Percentiles rank a stretch among this genome's conserved stretches.
Conservation (phyloP, 37 sponge, comb jelly and placozoan genomes). For the Lycopodina hypogea region DNA sequence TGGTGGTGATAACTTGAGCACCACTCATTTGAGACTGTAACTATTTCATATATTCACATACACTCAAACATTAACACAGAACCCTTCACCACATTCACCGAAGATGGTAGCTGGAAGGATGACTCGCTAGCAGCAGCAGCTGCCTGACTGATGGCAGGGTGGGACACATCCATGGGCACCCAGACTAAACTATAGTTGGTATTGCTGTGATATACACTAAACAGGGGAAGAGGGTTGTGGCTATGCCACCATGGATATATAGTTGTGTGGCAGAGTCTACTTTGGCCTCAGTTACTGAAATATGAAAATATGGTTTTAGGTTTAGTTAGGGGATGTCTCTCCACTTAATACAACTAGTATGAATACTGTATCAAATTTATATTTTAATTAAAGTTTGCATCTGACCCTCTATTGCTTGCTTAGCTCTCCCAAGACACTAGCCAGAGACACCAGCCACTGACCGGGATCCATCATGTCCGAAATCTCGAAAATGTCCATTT, state of each 20-base stretch:
- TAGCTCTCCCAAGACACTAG: conserved; percentile 3
- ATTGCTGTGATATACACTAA: conserved; percentile 60
- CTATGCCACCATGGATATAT: conserved; percentile 13
- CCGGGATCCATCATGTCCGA: neutral
- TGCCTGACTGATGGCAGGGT: conserved; percentile 32
- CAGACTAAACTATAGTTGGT: conserved; percentile 60
- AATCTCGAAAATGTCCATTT: no score
- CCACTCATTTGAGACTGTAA: no score
- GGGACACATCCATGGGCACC: conserved; percentile 59
- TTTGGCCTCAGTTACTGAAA: neutral
- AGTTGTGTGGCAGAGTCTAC: neutral
- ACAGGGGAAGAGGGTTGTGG: conserved; percentile 53
- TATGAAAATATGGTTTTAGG: no score
- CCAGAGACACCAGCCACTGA: no score
- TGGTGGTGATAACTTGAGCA: neutral
- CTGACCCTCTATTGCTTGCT: conserved; percentile 13
- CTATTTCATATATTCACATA: no score
- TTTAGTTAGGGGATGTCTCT: no score
- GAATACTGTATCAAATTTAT: no score
- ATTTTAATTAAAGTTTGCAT: neutral
- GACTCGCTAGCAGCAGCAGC: neutral
- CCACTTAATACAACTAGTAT: neutral
- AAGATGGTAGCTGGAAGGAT: neutral
- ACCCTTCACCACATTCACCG: neutral
- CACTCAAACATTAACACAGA: no score